Percentiles rank a stretch among this genome's conserved stretches.
Conservation (phyloP, 2,888 invertebrate genomes). For the Tineola bisselliella region DNA sequence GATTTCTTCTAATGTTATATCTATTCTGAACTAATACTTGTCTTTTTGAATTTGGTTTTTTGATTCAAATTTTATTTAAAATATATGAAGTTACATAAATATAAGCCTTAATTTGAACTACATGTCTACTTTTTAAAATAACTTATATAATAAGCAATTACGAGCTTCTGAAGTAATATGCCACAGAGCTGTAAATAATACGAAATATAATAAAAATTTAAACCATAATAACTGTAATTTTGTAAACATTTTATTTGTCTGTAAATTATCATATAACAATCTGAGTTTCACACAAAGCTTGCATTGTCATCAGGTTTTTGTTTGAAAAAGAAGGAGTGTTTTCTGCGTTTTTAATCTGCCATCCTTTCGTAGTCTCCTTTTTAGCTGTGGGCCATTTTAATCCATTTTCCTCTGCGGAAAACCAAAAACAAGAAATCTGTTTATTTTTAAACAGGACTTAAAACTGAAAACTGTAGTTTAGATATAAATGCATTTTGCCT, state of each 20-base stretch:
- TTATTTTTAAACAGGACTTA: slow-evolving; percentile 7
- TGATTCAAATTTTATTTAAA: no score
- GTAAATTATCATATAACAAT: neutral
- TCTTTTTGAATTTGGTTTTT: no score
- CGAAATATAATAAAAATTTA: no score
- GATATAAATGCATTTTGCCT: neutral
- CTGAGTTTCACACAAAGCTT: neutral
- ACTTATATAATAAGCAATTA: no score
- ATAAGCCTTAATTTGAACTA: no score
- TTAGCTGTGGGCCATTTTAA: slow-evolving; percentile 55
- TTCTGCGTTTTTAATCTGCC: slow-evolving; percentile 55
- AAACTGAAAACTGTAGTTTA: slow-evolving; percentile 2
- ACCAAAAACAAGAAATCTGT: slow-evolving; percentile 26
- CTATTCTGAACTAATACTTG: neutral
- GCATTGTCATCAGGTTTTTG: slow-evolving; percentile 11
- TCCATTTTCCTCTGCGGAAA: slow-evolving; percentile 34
- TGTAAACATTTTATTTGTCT: no score
- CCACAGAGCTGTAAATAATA: no score
- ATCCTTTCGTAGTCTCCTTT: slow-evolving; percentile 44
- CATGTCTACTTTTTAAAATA: no score
- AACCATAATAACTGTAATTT: no score
- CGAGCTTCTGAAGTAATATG: no score
- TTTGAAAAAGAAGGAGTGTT: slow-evolving; percentile 18
- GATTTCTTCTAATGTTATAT: neutral
- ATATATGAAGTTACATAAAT: no score